Conservation (phyloP, 2,797 vertebrate species). For the Myotis planiceps region DNA sequence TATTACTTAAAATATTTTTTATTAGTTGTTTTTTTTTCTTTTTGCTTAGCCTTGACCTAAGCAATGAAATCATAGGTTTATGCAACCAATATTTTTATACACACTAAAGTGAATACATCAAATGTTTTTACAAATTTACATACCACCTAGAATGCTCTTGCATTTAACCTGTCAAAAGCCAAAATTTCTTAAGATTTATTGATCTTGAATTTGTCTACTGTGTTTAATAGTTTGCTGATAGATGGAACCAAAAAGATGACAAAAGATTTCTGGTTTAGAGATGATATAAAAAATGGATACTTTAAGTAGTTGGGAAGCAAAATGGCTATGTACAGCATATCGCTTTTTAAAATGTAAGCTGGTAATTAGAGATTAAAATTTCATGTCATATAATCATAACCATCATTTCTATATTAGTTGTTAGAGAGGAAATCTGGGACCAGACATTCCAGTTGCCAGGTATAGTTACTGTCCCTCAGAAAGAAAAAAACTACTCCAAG, state of each 20-base stretch:
- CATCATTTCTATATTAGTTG: neutral
- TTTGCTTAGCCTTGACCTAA: slow-evolving; percentile 23
- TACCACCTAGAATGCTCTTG: neutral
- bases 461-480: neutral
- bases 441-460: neutral
- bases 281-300: neutral
- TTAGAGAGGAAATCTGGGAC: neutral
- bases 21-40: neutral
- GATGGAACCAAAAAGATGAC: neutral
- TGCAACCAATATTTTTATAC: neutral
- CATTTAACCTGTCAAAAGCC: neutral
- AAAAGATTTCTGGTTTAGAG: neutral
- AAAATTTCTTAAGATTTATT: neutral
- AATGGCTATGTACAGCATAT: neutral
- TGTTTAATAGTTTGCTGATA: slow-evolving; percentile 18
- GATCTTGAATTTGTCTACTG: neutral
- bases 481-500: neutral
- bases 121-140: slow-evolving; percentile 16
- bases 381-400: neutral
- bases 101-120: neutral
- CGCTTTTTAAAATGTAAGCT: neutral
- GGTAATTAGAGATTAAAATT: slow-evolving; percentile 1
- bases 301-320: neutral
- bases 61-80: slow-evolving; percentile 8
- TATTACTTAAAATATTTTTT: neutral